A percentile compares a stretch with the other conserved stretches of the same genome.
phyloP scores from a whole-genome alignment of 2,113 vertebrate species.

The Theropithecus gelada region DNA sequence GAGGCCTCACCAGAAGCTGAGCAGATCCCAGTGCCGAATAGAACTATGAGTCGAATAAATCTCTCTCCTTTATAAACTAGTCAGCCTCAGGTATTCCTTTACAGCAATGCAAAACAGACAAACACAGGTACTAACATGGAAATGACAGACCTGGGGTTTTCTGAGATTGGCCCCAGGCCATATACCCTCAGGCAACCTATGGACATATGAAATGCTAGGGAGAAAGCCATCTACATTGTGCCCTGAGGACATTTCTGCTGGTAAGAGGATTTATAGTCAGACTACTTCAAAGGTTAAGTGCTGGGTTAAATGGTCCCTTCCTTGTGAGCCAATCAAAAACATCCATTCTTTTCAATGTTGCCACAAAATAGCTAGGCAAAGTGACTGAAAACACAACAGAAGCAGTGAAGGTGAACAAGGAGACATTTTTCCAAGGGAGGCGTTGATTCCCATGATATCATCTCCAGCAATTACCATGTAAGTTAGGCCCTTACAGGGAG shows the following conservation, averaged over 20 bases:
- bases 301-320: conserved; percentile 40
- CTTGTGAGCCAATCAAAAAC: conserved; percentile 25
- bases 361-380: neutral
- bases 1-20: too few relatives aligned
- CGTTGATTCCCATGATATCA: neutral
- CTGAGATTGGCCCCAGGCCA: neutral
- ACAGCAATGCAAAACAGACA: too few relatives aligned
- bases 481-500: neutral
- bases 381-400: neutral
- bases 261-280: conserved; percentile 52
- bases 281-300: conserved; percentile 48
- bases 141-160: neutral
- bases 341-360: neutral
- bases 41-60: too few relatives aligned
- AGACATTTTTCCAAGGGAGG: neutral
- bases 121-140: too few relatives aligned
- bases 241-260: conserved; percentile 18
- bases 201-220: neutral
- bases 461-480: neutral
- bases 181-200: neutral
- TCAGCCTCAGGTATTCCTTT: too few relatives aligned
- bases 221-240: neutral
- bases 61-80: too few relatives aligned
- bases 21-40: too few relatives aligned
- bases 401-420: neutral